These are phyloP conservation scores for Cepaea nemoralis DNA, from an alignment of 1,140 invertebrate species.

Conservation along the genomic window DNA sequence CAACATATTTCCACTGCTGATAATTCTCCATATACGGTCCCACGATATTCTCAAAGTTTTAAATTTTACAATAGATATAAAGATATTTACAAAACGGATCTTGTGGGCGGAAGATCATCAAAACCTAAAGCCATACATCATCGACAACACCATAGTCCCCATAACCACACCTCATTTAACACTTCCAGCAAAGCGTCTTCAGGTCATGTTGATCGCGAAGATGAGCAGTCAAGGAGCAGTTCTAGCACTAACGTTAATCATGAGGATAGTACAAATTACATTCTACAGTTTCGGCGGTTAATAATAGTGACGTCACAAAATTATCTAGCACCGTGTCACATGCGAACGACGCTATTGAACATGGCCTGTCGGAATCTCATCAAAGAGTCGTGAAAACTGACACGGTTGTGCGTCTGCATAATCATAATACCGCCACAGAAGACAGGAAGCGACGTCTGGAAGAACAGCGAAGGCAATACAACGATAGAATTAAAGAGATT, in stretches of 20 bases:
- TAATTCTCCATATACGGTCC: background rate
- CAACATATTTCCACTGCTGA: no score
- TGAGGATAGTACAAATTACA: no score
- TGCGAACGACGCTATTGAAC: no score
- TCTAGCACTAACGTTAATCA: slow-evolving; percentile 9
- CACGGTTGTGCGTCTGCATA: background rate
- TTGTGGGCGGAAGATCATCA: background rate
- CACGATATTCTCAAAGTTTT: slow-evolving; percentile 47
- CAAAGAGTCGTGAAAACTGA: background rate
- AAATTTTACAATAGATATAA: slow-evolving; percentile 29
- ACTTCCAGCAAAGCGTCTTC: no score
- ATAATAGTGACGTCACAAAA: no score
- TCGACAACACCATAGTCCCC: background rate
- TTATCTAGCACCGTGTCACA: no score
- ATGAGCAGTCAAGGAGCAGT: slow-evolving; percentile 11
- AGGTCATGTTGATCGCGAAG: no score
- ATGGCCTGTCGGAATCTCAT: no score
- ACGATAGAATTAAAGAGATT: background rate
- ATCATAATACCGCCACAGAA: background rate
- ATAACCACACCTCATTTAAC: background rate
- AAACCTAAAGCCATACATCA: no score
- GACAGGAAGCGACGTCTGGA: background rate
- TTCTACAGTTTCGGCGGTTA: no score
- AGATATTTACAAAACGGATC: background rate
- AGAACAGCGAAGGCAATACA: background rate